These are phyloP conservation scores for Achlya flavicornis DNA, from an alignment of 2,888 invertebrate genomes.

Conservation along the genomic window DNA sequence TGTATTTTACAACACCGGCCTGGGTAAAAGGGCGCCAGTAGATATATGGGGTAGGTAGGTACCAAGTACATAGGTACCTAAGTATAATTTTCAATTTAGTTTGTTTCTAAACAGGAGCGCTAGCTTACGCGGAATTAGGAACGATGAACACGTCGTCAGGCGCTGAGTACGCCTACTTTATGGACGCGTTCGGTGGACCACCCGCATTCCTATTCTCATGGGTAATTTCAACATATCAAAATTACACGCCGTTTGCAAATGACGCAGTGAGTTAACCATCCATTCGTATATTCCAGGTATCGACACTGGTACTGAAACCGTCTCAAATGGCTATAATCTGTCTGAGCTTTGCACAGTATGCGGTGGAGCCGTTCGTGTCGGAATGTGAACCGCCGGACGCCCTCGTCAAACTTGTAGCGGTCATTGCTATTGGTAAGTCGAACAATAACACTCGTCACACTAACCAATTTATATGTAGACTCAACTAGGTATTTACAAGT, in stretches of 20 bases:
- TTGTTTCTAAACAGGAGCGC: constrained; percentile 86
- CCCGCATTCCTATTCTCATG: constrained; percentile 97
- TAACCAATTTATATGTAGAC: constrained; percentile 2
- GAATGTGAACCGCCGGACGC: constrained; percentile 93
- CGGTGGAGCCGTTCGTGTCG: constrained; percentile 94
- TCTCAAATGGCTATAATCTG: constrained; percentile 97
- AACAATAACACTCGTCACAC: constrained; percentile 9
- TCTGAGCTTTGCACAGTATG: constrained; percentile 96
- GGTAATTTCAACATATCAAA: constrained; percentile 76
- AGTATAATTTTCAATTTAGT: neutral
- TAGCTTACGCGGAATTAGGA: constrained; percentile 96
- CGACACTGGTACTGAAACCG: constrained; percentile 95
- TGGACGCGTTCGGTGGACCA: constrained; percentile 96
- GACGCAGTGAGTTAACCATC: neutral
- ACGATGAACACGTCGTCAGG: constrained; percentile 98
- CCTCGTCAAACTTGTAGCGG: constrained; percentile 94
- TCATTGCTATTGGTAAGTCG: constrained; percentile 90
- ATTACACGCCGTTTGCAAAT: neutral
- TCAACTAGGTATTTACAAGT: neutral
- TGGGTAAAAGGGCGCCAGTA: too few species aligned
- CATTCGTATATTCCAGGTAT: constrained; percentile 87
- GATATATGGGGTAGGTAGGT: too few species aligned
- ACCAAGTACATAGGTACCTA: neutral
- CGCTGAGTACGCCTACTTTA: constrained; percentile 97
- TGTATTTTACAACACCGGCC: too few species aligned